Base-by-base conservation (phyloP, 2,888 invertebrate species). In the Ormyrus thymus region DNA sequence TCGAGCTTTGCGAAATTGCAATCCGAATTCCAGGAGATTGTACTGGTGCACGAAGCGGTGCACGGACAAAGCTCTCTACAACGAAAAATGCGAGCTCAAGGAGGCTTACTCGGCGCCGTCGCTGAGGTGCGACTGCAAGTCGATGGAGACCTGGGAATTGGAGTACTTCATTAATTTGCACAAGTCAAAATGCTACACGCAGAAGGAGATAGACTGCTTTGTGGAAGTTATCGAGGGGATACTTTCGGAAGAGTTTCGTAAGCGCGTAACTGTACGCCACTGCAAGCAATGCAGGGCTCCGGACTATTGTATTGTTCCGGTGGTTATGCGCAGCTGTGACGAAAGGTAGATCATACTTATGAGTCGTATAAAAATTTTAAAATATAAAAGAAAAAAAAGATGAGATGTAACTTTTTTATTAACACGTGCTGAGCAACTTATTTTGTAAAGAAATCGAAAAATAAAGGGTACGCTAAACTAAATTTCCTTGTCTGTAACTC, bases 291-390 rank as follows among this genome's bases (percentile, higher is more conserved):
- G 29, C 29, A 29, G 29, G 9, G 29, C 68, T 3, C 13, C 68
- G 10, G 59, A 70, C 7, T 79, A 51, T 29, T 56, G n/a, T 13
- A 70, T 79, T 6, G 74, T 79, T 9, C 78, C 70, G 0, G 78
- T 78, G 13, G 46, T 78, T 7, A 45, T 65, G 9, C 9, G 64
- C 6, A 11, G 10, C 15, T 50, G 15, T 11, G 48, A 46, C 13
- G 46, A 61, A 29, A 29, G 29, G 29, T 29, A 29, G 29, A 29
- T 29, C 29, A 4, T 29, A 29, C 29, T 29, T 29, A 29, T 29
- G 4, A 29, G 29, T 29, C 29, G 29, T 29, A 29, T 29, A 29
- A 29, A 29, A 29, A 29, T 29, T 4, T 2, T 29, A 29, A 29
- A 29, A 29, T 29, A 29, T 29, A 4, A 29, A 29, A 29, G 29